Evolutionary conservation across 2,797 vertebrate genomes (phyloP).

Genomic region (Tarsius wallacei): DNA sequence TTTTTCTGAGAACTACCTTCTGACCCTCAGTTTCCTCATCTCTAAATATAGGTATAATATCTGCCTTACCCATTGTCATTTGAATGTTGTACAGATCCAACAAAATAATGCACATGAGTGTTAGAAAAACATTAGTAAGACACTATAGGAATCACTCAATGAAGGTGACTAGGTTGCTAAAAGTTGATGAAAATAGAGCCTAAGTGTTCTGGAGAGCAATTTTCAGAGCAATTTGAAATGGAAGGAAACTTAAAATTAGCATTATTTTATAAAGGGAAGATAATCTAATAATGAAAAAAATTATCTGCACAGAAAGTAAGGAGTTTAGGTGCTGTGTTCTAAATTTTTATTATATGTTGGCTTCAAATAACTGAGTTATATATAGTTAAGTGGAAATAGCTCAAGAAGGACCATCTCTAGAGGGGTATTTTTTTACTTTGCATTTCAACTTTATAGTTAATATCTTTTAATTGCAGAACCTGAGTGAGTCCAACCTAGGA

Average conservation of each 20-base stretch:
- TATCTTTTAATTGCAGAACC: conserved; percentile 6
- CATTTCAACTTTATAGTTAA: neutral
- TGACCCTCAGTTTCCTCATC: neutral
- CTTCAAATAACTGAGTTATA: neutral
- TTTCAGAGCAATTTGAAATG: conserved; percentile 19
- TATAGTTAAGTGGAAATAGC: neutral
- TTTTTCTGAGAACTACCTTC: neutral
- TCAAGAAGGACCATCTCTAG: neutral
- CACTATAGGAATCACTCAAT: neutral
- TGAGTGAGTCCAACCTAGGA: neutral
- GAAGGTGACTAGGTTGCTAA: neutral
- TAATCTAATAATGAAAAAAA: conserved; percentile 1
- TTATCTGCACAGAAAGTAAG: conserved; percentile 1
- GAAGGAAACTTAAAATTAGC: neutral
- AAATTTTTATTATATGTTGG: neutral
- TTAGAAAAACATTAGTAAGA: conserved; percentile 4
- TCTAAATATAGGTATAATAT: neutral
- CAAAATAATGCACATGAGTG: neutral
- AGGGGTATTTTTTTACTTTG: neutral
- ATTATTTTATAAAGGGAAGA: conserved; percentile 28
- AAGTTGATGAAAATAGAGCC: neutral
- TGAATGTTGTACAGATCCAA: neutral
- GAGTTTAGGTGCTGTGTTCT: neutral
- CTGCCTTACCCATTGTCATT: neutral
- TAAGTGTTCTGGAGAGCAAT: neutral